These are phyloP conservation scores for Parasteatoda tepidariorum DNA, from an alignment of 1,140 invertebrate genomes.

Conservation along the genomic window DNA sequence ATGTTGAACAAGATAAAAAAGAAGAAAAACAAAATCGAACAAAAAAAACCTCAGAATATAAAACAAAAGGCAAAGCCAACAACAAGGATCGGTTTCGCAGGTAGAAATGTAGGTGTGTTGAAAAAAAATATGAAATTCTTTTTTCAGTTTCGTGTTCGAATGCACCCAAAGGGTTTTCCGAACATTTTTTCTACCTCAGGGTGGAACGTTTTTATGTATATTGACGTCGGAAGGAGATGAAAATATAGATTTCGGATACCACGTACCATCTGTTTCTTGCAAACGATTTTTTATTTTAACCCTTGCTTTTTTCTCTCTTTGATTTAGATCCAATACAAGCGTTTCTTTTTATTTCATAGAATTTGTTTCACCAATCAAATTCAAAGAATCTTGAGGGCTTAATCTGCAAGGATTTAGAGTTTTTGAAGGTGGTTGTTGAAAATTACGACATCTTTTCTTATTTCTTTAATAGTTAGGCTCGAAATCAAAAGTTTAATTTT, in stretches of 20 bases:
- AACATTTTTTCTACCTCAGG: neutral
- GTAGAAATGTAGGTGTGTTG: neutral
- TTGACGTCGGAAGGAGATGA: neutral
- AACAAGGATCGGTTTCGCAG: neutral
- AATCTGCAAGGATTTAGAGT: no score
- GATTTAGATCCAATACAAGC: neutral
- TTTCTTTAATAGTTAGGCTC: no score
- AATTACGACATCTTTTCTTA: no score
- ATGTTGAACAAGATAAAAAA: neutral
- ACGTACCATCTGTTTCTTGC: conserved; percentile 2
- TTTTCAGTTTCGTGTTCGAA: neutral
- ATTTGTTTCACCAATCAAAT: no score
- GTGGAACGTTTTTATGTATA: conserved; percentile 25
- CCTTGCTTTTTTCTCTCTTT: no score
- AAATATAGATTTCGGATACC: conserved; percentile 22
- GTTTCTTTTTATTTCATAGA: neutral
- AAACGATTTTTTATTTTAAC: neutral
- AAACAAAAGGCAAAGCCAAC: neutral
- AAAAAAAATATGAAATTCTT: neutral
- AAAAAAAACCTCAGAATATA: neutral
- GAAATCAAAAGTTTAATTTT: no score
- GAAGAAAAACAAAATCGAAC: neutral
- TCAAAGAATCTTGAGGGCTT: no score
- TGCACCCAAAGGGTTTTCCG: neutral
- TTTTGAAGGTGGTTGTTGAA: no score